Percentiles rank a stretch among this genome's conserved stretches.
Evolutionary conservation across 2,888 invertebrate genomes (phyloP).

Genomic region (Polyommatus icarus): DNA sequence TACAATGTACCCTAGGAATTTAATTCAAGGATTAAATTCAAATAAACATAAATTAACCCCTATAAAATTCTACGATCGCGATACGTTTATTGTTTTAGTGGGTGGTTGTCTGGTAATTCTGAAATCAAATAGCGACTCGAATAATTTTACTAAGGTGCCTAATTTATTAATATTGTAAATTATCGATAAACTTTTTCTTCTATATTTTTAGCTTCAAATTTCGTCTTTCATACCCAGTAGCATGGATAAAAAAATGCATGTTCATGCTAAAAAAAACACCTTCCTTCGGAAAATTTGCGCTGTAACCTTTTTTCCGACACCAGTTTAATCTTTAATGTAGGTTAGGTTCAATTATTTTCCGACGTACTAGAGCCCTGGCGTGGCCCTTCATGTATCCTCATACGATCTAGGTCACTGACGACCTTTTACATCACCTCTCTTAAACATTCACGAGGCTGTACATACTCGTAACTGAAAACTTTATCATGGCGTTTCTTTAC

Average conservation of each 20-base stretch:
- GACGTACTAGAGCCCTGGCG: background rate
- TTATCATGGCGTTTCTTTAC: background rate
- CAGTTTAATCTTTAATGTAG: conserved; percentile 3
- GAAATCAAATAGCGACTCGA: background rate
- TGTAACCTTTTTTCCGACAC: background rate
- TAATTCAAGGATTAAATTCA: background rate
- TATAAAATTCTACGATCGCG: conserved; percentile 1
- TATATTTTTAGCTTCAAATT: no score
- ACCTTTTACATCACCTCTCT: conserved; percentile 14
- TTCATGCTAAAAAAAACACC: background rate
- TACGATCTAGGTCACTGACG: conserved; percentile 2
- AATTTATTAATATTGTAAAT: background rate
- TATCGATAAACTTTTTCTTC: no score
- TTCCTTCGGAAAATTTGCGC: background rate
- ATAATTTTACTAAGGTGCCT: background rate
- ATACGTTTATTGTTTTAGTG: background rate
- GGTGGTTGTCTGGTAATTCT: background rate
- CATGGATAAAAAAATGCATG: background rate
- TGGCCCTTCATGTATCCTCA: conserved; percentile 12
- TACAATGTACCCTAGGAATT: background rate
- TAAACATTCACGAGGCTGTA: conserved; percentile 10
- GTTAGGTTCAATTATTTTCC: conserved; percentile 13
- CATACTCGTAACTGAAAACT: background rate
- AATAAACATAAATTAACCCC: background rate
- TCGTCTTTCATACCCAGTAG: no score